phyloP scores from a whole-genome alignment of 2,797 vertebrate genomes.

The Channallabes apus region DNA sequence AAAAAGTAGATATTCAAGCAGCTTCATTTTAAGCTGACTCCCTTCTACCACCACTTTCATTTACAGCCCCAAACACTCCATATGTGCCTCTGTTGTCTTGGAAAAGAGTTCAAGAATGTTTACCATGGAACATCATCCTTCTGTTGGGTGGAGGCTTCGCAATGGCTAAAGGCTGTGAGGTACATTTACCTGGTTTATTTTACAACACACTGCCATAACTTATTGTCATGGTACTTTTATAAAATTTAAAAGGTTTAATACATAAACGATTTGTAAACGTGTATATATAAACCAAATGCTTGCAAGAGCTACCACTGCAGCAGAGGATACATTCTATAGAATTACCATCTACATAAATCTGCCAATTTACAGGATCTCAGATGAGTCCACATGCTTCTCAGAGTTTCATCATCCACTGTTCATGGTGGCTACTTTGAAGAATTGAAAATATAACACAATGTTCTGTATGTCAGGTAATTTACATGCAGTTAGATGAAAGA shows the following conservation, averaged over 20 bases:
- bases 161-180: constrained; percentile 97
- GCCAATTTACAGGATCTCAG: too few relatives aligned
- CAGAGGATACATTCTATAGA: too few relatives aligned
- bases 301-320: too few relatives aligned
- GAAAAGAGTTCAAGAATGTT: constrained; percentile 88
- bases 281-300: too few relatives aligned
- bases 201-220: not conserved
- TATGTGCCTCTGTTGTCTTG: constrained; percentile 87
- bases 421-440: too few relatives aligned
- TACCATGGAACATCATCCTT: constrained; percentile 96
- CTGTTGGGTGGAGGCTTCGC: constrained; percentile 95
- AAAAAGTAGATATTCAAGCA: not conserved
- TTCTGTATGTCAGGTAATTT: not conserved
- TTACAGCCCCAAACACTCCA: constrained; percentile 81
- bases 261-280: not conserved
- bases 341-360: too few relatives aligned
- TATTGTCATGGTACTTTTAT: too few relatives aligned
- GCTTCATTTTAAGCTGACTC: not conserved
- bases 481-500: not conserved
- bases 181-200: constrained; percentile 58
- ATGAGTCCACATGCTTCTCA: too few relatives aligned
- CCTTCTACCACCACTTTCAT: not conserved
- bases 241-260: not conserved
- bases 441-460: too few relatives aligned
- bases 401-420: too few relatives aligned